These are phyloP conservation scores for Cuniculus paca DNA, from an alignment of 2,797 vertebrate species.

Conservation along the genomic window DNA sequence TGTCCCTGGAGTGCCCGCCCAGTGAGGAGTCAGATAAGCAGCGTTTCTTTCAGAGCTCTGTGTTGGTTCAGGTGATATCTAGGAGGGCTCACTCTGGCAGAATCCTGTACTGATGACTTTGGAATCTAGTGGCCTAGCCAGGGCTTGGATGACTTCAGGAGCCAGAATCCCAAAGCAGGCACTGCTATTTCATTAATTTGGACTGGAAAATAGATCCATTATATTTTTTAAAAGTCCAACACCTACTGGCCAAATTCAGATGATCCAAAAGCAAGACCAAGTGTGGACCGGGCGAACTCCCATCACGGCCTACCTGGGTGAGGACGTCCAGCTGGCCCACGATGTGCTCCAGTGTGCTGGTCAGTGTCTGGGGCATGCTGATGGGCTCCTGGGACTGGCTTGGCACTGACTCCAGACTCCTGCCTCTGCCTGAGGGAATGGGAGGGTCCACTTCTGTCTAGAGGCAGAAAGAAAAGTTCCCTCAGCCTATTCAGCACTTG, in stretches of 20 bases:
- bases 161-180: neutral
- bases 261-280: neutral
- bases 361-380: conserved; percentile 86
- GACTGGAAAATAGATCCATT: neutral
- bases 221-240: neutral
- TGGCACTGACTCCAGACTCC: conserved; percentile 78
- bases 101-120: neutral
- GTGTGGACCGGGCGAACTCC: rapidly evolving
- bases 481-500: neutral
- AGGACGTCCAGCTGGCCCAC: conserved; percentile 96
- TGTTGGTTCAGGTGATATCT: neutral
- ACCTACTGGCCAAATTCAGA: neutral
- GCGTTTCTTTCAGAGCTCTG: neutral
- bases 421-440: conserved; percentile 83
- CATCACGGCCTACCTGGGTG: conserved; percentile 92
- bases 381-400: conserved; percentile 83
- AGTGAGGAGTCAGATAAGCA: neutral
- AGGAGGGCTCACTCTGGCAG: neutral
- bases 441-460: conserved; percentile 88
- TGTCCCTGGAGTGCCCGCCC: neutral
- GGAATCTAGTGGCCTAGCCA: neutral
- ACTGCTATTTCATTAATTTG: neutral
- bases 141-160: neutral
- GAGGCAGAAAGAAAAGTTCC: conserved; percentile 57
- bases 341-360: conserved; percentile 95